Evolutionary conservation across 2,113 vertebrate genomes (phyloP), one percentile per base, ranked within the genome.

Genomic region (Rissa tridactyla): DNA sequence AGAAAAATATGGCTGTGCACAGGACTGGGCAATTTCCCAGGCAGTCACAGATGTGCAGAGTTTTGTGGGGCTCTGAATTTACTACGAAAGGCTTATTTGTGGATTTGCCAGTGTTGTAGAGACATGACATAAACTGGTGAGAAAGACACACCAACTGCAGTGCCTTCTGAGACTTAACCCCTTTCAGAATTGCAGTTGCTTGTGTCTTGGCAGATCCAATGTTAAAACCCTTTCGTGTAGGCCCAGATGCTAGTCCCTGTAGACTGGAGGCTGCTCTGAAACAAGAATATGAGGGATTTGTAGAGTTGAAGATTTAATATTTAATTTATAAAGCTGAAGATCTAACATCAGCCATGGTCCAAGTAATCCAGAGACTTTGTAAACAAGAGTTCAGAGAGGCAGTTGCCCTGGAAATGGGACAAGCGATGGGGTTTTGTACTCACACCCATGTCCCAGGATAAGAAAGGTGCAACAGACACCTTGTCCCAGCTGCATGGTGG

Each of bases 41-140:
- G 57, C 87, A 89, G 83, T 47, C 91, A 91, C 94, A 96, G 87
- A 90, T 85, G 61, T 65, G 81, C 34, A 69, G 86, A 91, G 69
- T 81, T 94, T 38, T 68, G 60, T 76, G 66, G 87, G 84, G 49
- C 61, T 82, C 89, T 87, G 91, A 29, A 72, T 92, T 96, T 95
- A 64, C 81, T 91, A 85, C 1, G 11, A 61, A 85, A 70, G 52
- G n/a, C 54, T 92, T 65, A 52, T 85, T 91, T 92, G 64, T 57
- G 57, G 65, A 40, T 86, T 82, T 94, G 70, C 84, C 81, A 81
- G 40, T 85, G 47, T 82, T 75, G 61, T 34, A 65, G 86, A 76
- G 47, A 40, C 13, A 17, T 12, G 9, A 11, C 42, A 81, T 51
- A 70, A 88, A 78, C 27, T 19, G 60, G 42, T 86, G 57, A 87